Percentiles rank a stretch among this genome's conserved stretches.
phyloP scores from a whole-genome alignment of 2,888 invertebrate species.

The Heliconius erato region DNA sequence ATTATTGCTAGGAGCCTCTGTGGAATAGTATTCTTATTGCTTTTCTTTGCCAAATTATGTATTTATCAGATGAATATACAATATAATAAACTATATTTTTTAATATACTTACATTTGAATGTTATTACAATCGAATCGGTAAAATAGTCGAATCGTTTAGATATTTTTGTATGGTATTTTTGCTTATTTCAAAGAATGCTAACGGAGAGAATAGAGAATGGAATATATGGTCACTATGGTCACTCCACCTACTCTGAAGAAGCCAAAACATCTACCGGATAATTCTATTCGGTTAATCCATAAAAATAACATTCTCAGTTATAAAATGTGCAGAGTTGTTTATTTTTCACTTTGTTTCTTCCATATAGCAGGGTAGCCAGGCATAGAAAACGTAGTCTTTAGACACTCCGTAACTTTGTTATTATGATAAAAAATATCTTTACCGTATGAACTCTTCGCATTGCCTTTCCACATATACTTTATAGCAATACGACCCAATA shows the following conservation, averaged over 20 bases:
- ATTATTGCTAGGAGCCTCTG: neutral
- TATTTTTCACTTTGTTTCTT: too few species aligned
- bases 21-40: neutral
- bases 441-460: neutral
- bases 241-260: neutral
- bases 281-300: too few species aligned
- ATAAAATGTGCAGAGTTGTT: too few species aligned
- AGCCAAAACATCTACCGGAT: too few species aligned
- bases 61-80: neutral
- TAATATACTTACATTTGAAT: too few species aligned
- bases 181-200: neutral
- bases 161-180: neutral
- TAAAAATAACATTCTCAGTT: too few species aligned
- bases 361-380: too few species aligned
- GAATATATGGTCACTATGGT: neutral
- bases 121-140: too few species aligned
- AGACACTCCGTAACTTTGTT: too few species aligned
- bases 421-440: neutral
- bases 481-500: neutral
- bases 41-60: neutral
- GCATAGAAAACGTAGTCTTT: too few species aligned
- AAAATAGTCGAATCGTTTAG: too few species aligned
- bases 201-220: neutral
- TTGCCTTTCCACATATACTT: neutral
- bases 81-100: too few species aligned